Evolutionary conservation across 2,888 invertebrate genomes (phyloP).

Genomic region (Catocala fraxini): DNA sequence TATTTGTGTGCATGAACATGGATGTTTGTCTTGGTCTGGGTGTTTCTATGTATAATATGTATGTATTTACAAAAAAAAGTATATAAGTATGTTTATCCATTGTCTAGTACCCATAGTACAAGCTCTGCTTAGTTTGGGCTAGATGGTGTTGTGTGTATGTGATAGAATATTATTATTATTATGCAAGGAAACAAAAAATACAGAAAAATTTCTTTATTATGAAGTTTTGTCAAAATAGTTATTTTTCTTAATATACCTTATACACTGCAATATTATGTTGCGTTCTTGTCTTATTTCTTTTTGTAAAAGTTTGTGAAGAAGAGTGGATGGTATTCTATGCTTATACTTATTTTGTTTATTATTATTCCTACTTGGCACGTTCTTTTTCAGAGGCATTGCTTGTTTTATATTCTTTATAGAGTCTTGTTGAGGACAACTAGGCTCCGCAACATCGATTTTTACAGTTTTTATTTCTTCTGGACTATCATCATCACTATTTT

Average conservation of each 20-base stretch:
- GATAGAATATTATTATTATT: too few relatives aligned
- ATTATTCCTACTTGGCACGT: slow-evolving; percentile 22
- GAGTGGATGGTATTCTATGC: slow-evolving; percentile 82
- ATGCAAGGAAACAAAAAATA: not conserved
- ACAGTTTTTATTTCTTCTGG: slow-evolving; percentile 43
- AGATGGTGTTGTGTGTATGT: too few relatives aligned
- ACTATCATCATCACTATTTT: slow-evolving; percentile 39
- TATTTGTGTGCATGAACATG: too few relatives aligned
- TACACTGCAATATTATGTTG: slow-evolving; percentile 95
- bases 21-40: too few relatives aligned
- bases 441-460: slow-evolving; percentile 38
- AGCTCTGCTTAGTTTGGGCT: too few relatives aligned
- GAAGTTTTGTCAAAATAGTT: slow-evolving; percentile 89
- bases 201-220: slow-evolving; percentile 24
- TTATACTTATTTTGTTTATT: slow-evolving; percentile 47
- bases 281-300: slow-evolving; percentile 95
- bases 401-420: slow-evolving; percentile 17
- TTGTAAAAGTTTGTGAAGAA: slow-evolving; percentile 91
- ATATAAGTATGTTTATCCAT: too few relatives aligned
- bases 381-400: slow-evolving; percentile 8
- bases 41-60: too few relatives aligned
- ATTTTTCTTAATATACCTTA: slow-evolving; percentile 92
- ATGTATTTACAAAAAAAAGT: too few relatives aligned
- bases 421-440: slow-evolving; percentile 35
- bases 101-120: too few relatives aligned